phyloP scores from a whole-genome alignment of 2,797 vertebrate species.

The Melanotaenia pygmaea region DNA sequence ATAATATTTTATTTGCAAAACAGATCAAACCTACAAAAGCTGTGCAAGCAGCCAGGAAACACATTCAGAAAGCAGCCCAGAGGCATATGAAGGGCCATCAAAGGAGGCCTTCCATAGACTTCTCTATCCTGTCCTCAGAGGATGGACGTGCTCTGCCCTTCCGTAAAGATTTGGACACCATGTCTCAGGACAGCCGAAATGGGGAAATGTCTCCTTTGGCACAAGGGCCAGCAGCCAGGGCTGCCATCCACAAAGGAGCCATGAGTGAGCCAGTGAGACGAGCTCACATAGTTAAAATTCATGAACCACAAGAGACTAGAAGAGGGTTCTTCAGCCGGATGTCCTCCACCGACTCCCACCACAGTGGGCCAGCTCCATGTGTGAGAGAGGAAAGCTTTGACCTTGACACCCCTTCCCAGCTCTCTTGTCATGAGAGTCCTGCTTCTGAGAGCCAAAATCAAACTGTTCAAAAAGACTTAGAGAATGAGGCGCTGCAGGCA shows the following conservation, averaged over 20 bases:
- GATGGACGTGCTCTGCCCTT: slow-evolving; percentile 85
- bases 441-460: slow-evolving; percentile 71
- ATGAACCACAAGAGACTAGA: slow-evolving; percentile 80
- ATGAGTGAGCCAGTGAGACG: slow-evolving; percentile 88
- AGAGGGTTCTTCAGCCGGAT: slow-evolving; percentile 82
- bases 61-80: slow-evolving; percentile 80
- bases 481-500: slow-evolving; percentile 41
- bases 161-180: slow-evolving; percentile 82
- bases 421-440: slow-evolving; percentile 65
- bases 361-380: slow-evolving; percentile 82
- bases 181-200: slow-evolving; percentile 86
- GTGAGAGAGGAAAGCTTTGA: slow-evolving; percentile 85
- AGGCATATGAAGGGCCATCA: slow-evolving; percentile 74
- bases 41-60: slow-evolving; percentile 76
- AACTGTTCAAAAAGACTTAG: slow-evolving; percentile 54
- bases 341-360: slow-evolving; percentile 86
- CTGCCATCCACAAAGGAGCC: slow-evolving; percentile 78
- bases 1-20: slow-evolving; percentile 37
- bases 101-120: slow-evolving; percentile 90
- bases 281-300: slow-evolving; percentile 84
- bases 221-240: slow-evolving; percentile 68
- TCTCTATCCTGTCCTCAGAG: slow-evolving; percentile 80
- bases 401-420: slow-evolving; percentile 69
- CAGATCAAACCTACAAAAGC: slow-evolving; percentile 80
- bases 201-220: slow-evolving; percentile 60